Conservation (phyloP, 2,888 invertebrate genomes). For the Craniophora ligustri region DNA sequence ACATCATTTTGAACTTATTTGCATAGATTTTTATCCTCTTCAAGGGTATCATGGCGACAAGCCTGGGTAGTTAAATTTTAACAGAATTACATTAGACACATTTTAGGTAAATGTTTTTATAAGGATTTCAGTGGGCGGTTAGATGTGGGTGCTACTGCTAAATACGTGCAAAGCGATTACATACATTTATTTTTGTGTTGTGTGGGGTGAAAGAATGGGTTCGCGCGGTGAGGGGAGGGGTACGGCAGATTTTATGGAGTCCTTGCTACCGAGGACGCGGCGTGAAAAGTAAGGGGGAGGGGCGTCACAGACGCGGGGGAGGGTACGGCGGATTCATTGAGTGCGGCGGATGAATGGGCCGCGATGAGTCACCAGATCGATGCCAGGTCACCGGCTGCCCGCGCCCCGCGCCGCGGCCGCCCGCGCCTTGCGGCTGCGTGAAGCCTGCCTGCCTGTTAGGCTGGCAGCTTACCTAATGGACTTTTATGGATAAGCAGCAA, state of each 20-base stretch:
- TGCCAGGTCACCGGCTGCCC: slow-evolving; percentile 61
- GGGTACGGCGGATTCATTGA: slow-evolving; percentile 82
- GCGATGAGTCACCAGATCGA: slow-evolving; percentile 86
- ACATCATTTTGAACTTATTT: slow-evolving; percentile 10
- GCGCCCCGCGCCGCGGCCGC: slow-evolving; percentile 46
- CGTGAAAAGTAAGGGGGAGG: slow-evolving; percentile 59
- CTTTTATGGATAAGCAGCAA: slow-evolving; percentile 33
- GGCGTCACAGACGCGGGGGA: slow-evolving; percentile 57
- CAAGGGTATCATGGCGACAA: slow-evolving; percentile 3
- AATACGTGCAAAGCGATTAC: slow-evolving; percentile 64
- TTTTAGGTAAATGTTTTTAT: slow-evolving; percentile 21
- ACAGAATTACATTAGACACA: slow-evolving; percentile 24
- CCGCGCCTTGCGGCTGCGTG: slow-evolving; percentile 63
- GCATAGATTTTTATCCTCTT: slow-evolving; percentile 21
- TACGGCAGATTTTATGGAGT: slow-evolving; percentile 81
- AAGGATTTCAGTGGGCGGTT: slow-evolving; percentile 54
- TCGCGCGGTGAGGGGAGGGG: slow-evolving; percentile 72
- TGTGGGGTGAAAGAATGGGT: slow-evolving; percentile 75
- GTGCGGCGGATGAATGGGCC: slow-evolving; percentile 86
- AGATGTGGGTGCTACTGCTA: slow-evolving; percentile 61
- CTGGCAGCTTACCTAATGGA: slow-evolving; percentile 49
- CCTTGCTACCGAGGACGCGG: slow-evolving; percentile 79
- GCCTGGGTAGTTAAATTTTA: slow-evolving; percentile 14
- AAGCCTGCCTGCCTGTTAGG: slow-evolving; percentile 53
- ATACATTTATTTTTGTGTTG: slow-evolving; percentile 69